Evolutionary conservation across 2,113 vertebrate genomes (phyloP).

Genomic region (Pungitius pungitius): DNA sequence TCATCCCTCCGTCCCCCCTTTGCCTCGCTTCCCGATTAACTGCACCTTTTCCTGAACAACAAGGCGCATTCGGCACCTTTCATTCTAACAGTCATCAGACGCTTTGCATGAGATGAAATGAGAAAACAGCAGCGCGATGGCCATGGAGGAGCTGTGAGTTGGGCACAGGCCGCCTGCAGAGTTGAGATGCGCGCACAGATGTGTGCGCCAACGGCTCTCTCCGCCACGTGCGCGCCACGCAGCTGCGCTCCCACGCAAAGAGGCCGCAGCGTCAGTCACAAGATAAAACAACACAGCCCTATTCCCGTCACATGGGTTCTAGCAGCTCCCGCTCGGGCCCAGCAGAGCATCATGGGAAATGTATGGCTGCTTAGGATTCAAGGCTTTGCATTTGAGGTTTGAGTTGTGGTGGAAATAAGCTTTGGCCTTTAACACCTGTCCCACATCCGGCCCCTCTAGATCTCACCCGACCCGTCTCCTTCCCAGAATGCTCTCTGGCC

Average conservation of each 20-base stretch:
- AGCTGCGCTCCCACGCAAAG: too few relatives aligned
- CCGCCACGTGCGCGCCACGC: not conserved
- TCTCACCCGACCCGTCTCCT: too few relatives aligned
- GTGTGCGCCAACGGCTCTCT: constrained; percentile 29
- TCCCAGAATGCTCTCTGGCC: constrained; percentile 9
- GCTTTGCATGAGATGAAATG: constrained; percentile 19
- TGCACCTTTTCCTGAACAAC: constrained; percentile 36
- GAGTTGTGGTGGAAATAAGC: constrained; percentile 36
- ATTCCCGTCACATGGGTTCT: constrained; percentile 21
- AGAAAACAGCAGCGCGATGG: not conserved
- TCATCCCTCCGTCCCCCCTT: constrained; percentile 23
- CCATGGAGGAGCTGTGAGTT: not conserved
- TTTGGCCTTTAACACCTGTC: not conserved
- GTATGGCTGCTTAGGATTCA: constrained; percentile 48
- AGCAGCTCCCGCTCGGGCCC: constrained; percentile 24
- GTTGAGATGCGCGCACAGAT: constrained; percentile 27
- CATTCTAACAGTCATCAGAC: constrained; percentile 27
- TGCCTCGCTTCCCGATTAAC: constrained; percentile 58
- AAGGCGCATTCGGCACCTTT: constrained; percentile 39
- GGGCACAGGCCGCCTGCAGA: not conserved
- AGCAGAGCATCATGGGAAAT: constrained; percentile 47
- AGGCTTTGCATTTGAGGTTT: constrained; percentile 57
- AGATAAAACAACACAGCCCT: constrained; percentile 23
- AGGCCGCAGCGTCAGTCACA: too few relatives aligned
- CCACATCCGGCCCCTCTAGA: too few relatives aligned